Evolutionary conservation across 2,888 invertebrate genomes (phyloP).

Genomic region (Meiosimyza decipiens): DNA sequence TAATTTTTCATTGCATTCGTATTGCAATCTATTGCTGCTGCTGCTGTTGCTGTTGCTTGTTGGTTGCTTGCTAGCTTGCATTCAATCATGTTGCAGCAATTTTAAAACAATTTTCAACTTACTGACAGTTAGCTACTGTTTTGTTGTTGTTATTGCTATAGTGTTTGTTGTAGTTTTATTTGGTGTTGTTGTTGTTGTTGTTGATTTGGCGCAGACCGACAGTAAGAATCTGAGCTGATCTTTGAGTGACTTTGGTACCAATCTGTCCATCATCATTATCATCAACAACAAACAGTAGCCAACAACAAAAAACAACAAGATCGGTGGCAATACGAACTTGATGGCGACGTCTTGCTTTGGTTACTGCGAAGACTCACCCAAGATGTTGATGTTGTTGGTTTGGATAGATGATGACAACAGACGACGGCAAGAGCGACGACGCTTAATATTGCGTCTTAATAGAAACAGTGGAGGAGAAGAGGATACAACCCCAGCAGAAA

Average conservation of each 20-base stretch:
- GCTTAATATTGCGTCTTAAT: no score
- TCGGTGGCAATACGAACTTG: not conserved
- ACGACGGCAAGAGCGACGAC: not conserved
- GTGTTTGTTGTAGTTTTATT: slow-evolving; percentile 41
- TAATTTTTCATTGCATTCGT: slow-evolving; percentile 45
- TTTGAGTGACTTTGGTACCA: slow-evolving; percentile 62
- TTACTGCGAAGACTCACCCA: slow-evolving; percentile 16
- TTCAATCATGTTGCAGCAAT: slow-evolving; percentile 65
- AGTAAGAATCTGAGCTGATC: slow-evolving; percentile 49
- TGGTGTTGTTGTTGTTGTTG: slow-evolving; percentile 35
- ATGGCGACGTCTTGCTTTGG: slow-evolving; percentile 18
- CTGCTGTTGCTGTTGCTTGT: slow-evolving; percentile 23
- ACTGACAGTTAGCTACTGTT: slow-evolving; percentile 60
- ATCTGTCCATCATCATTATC: slow-evolving; percentile 66
- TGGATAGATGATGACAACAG: not conserved
- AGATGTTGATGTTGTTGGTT: not conserved
- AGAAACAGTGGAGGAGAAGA: no score
- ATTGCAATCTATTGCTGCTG: slow-evolving; percentile 30
- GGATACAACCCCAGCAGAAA: no score
- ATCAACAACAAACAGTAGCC: slow-evolving; percentile 51
- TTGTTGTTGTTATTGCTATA: slow-evolving; percentile 50
- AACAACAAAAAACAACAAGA: slow-evolving; percentile 11
- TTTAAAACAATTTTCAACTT: slow-evolving; percentile 66
- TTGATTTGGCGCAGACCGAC: slow-evolving; percentile 13
- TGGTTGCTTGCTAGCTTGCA: slow-evolving; percentile 51